Evolutionary conservation across 23 tunicate genomes (phyloP).

Genomic region (Phallusia fumigata): DNA sequence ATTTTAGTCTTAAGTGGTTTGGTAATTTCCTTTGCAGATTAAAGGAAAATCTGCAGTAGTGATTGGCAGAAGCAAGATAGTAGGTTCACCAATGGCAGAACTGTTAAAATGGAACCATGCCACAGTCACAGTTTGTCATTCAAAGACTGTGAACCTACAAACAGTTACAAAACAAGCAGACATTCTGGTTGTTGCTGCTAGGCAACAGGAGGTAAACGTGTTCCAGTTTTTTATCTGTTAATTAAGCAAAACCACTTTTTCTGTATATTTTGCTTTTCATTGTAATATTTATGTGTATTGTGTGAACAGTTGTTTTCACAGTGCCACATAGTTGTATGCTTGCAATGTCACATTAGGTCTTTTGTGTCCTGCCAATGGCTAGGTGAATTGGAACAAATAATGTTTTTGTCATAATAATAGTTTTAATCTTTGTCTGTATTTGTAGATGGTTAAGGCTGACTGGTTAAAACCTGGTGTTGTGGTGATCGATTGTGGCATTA

Average conservation of each 20-base stretch:
- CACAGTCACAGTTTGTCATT: conserved; percentile 96
- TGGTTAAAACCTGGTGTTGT: conserved; percentile 98
- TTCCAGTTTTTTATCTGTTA: background rate
- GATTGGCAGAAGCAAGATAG: conserved; percentile 96
- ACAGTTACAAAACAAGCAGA: conserved; percentile 70
- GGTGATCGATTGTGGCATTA: conserved; percentile 97
- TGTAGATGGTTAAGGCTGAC: conserved; percentile 72
- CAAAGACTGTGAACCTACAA: conserved; percentile 66
- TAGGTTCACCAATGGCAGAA: conserved; percentile 95
- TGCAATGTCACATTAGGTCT: background rate
- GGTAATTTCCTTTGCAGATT: conserved; percentile 30
- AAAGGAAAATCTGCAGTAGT: conserved; percentile 91
- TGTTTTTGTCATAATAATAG: too few relatives aligned
- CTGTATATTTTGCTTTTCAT: background rate
- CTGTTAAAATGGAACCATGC: conserved; percentile 86
- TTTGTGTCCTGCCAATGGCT: too few relatives aligned
- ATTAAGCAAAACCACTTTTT: conserved; percentile 20
- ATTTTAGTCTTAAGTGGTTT: too few relatives aligned
- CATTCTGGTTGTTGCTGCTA: conserved; percentile 87
- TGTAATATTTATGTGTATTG: too few relatives aligned
- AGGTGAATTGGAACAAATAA: too few relatives aligned
- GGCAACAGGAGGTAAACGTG: conserved; percentile 68
- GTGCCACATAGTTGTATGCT: background rate
- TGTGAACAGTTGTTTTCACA: too few relatives aligned
- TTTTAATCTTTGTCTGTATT: background rate